Evolutionary conservation across 2,113 vertebrate genomes (phyloP).

Genomic region (Oryzias melastigma): DNA sequence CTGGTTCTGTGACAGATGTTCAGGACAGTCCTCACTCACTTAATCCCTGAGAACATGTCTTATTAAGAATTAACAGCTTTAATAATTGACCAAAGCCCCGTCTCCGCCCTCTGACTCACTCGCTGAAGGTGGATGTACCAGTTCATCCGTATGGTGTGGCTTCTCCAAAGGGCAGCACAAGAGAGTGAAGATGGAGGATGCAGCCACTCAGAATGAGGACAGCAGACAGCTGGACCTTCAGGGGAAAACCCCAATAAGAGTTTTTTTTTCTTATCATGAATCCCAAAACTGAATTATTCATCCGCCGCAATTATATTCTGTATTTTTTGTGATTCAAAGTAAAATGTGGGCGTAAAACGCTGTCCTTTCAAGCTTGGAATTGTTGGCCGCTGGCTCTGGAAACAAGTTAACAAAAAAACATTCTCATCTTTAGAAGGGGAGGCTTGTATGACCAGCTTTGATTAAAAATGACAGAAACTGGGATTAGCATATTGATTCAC

Average conservation of each 20-base stretch:
- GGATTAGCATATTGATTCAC: constrained; percentile 19
- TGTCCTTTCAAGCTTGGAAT: constrained; percentile 60
- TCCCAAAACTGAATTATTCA: constrained; percentile 67
- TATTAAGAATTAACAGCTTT: constrained; percentile 25
- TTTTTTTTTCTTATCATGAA: constrained; percentile 53
- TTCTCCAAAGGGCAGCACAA: constrained; percentile 40
- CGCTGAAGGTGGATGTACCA: too few relatives aligned
- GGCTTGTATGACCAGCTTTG: constrained; percentile 31
- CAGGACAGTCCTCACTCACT: constrained; percentile 5
- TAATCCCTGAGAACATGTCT: constrained; percentile 15
- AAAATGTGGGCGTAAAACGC: constrained; percentile 58
- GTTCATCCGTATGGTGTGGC: constrained; percentile 19
- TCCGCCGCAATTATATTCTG: constrained; percentile 57
- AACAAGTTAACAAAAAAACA: constrained; percentile 52
- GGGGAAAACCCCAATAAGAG: constrained; percentile 56
- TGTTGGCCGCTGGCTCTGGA: constrained; percentile 53
- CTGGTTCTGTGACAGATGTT: constrained; percentile 16
- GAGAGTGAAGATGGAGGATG: constrained; percentile 29
- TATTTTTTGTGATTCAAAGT: constrained; percentile 56
- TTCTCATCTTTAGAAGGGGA: constrained; percentile 34
- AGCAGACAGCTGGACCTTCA: constrained; percentile 47
- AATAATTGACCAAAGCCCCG: constrained; percentile 10
- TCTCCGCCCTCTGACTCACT: not conserved
- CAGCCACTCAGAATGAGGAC: constrained; percentile 34
- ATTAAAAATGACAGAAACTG: constrained; percentile 50